Percentiles rank a stretch among this genome's conserved stretches.
Evolutionary conservation across 2,797 vertebrate genomes (phyloP).

Genomic region (Echeneis naucrates): DNA sequence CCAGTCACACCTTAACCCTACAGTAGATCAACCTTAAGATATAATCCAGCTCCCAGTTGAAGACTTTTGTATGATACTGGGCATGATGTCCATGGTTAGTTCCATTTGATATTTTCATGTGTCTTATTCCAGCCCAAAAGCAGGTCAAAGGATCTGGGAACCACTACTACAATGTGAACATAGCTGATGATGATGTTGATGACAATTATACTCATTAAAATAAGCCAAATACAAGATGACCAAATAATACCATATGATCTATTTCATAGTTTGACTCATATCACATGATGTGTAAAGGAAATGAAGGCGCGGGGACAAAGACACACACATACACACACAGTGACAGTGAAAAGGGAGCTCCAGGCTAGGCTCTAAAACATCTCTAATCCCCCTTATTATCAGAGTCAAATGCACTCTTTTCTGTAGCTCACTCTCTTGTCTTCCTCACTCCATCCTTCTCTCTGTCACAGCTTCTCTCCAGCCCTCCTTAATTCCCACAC

Average conservation of each 20-base stretch:
- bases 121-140: too few species aligned
- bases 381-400: constrained; percentile 72
- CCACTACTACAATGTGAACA: neutral
- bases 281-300: constrained; percentile 4
- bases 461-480: constrained; percentile 3
- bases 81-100: neutral
- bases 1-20: neutral
- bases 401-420: constrained; percentile 58
- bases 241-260: neutral
- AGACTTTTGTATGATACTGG: neutral
- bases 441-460: constrained; percentile 1
- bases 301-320: constrained; percentile 15
- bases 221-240: too few species aligned
- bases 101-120: neutral
- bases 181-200: neutral
- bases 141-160: too few species aligned
- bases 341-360: constrained; percentile 45
- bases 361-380: constrained; percentile 55
- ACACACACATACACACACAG: constrained; percentile 29
- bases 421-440: constrained; percentile 31
- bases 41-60: neutral
- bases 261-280: neutral
- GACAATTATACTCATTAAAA: too few species aligned
- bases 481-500: constrained; percentile 13
- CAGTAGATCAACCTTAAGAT: neutral